These are phyloP conservation scores for Danio jaintianensis DNA, from an alignment of 2,797 vertebrate species.

Conservation along the genomic window DNA sequence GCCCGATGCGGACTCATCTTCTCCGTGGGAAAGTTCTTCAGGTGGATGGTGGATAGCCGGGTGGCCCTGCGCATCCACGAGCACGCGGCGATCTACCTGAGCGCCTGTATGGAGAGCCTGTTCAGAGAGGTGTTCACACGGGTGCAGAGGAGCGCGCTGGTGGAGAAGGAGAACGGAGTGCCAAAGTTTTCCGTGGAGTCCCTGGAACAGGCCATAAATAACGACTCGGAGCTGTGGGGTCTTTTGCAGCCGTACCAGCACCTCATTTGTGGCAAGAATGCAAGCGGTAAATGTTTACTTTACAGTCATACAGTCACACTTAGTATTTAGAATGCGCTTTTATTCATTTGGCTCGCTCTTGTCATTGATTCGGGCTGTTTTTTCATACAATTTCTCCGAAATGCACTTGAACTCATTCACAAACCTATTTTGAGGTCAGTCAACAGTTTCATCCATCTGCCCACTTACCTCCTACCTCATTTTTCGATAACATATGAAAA, in stretches of 20 bases:
- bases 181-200: constrained; percentile 79
- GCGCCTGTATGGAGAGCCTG: constrained; percentile 82
- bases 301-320: not conserved
- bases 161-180: constrained; percentile 78
- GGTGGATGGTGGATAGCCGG: constrained; percentile 85
- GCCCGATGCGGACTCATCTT: constrained; percentile 81
- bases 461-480: constrained; percentile 6
- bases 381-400: constrained; percentile 19
- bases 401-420: constrained; percentile 28
- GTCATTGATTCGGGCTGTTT: not conserved
- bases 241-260: constrained; percentile 83
- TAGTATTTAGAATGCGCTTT: not conserved
- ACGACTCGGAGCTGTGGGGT: constrained; percentile 84
- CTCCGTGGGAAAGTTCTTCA: constrained; percentile 85
- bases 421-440: constrained; percentile 32
- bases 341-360: not conserved
- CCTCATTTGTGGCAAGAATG: constrained; percentile 85
- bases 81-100: constrained; percentile 83
- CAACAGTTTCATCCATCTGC: constrained; percentile 22
- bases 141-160: constrained; percentile 77
- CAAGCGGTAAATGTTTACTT: constrained; percentile 76
- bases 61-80: constrained; percentile 83
- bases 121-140: constrained; percentile 79
- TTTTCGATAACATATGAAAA: not conserved
- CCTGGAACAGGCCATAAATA: constrained; percentile 81